Conservation (phyloP, 2,113 vertebrate genomes). For the Psettodes erumei region DNA sequence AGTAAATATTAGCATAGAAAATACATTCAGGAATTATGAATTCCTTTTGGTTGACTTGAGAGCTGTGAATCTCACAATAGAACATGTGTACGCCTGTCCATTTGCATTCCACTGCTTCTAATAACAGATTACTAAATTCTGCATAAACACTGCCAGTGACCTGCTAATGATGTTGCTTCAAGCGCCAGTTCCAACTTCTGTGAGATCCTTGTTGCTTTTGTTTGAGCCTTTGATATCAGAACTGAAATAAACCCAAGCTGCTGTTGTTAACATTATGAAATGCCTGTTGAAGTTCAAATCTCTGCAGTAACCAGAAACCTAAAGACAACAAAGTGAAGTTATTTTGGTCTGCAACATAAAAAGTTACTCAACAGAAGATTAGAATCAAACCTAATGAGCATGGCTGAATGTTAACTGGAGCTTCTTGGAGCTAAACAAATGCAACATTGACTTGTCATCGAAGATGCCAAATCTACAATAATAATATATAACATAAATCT, state of each 20-base stretch:
- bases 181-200: not conserved
- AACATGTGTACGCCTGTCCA: conserved; percentile 10
- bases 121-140: conserved; percentile 29
- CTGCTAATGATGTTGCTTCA: conserved; percentile 45
- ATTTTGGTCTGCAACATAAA: not conserved
- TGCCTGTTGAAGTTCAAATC: conserved; percentile 12
- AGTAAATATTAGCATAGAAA: conserved; percentile 43
- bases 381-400: conserved; percentile 12
- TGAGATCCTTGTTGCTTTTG: conserved; percentile 6
- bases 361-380: not conserved
- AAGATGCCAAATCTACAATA: conserved; percentile 10
- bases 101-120: conserved; percentile 38
- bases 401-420: not conserved
- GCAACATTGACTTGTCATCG: not conserved
- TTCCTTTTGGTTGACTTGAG: conserved; percentile 27
- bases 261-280: conserved; percentile 22
- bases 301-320: not conserved
- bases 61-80: conserved; percentile 28
- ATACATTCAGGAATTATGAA: conserved; percentile 27
- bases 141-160: conserved; percentile 34
- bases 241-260: conserved; percentile 3
- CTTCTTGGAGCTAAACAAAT: conserved; percentile 13
- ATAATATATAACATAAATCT: conserved; percentile 6
- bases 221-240: conserved; percentile 36
- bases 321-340: conserved; percentile 15